A percentile compares a stretch with the other conserved stretches of the same genome.
phyloP scores from a whole-genome alignment of 2,113 vertebrate species.

The Ceyx cyanopectus region DNA sequence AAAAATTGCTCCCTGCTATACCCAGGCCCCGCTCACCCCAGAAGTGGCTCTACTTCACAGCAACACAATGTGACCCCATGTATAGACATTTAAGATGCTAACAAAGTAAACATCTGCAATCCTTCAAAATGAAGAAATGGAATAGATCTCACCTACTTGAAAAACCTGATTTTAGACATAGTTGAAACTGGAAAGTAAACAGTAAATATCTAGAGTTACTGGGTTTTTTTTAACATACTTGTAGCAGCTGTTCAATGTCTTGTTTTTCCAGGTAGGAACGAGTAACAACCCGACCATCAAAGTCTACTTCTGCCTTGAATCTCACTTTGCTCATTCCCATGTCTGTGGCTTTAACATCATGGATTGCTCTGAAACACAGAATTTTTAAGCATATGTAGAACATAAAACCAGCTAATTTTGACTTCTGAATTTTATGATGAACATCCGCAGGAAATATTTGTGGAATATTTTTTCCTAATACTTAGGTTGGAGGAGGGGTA shows the following conservation, averaged over 20 bases:
- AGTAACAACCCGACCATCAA: conserved; percentile 96
- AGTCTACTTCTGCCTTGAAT: conserved; percentile 99
- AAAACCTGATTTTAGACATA: not conserved
- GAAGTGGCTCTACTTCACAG: not conserved
- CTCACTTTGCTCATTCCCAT: conserved; percentile 96
- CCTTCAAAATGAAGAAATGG: not conserved
- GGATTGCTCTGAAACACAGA: conserved; percentile 87
- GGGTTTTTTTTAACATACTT: conserved; percentile 76
- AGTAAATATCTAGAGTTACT: not conserved
- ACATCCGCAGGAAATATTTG: not conserved
- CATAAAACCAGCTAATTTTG: not conserved
- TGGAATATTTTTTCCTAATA: not conserved
- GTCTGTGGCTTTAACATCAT: conserved; percentile 98
- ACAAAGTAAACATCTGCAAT: not conserved
- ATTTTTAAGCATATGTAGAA: conserved; percentile 23
- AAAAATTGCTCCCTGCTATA: not conserved
- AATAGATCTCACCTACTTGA: not conserved
- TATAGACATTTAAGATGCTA: not conserved
- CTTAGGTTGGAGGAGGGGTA: not conserved
- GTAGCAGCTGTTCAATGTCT: conserved; percentile 95
- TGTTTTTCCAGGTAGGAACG: conserved; percentile 98
- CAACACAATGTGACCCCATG: not conserved
- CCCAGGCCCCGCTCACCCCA: not conserved
- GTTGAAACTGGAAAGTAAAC: not conserved
- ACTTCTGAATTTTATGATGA: not conserved